Evolutionary conservation across 2,113 vertebrate genomes (phyloP), one percentile per base, ranked within the genome.

Genomic region (Embiotoca jacksoni): DNA sequence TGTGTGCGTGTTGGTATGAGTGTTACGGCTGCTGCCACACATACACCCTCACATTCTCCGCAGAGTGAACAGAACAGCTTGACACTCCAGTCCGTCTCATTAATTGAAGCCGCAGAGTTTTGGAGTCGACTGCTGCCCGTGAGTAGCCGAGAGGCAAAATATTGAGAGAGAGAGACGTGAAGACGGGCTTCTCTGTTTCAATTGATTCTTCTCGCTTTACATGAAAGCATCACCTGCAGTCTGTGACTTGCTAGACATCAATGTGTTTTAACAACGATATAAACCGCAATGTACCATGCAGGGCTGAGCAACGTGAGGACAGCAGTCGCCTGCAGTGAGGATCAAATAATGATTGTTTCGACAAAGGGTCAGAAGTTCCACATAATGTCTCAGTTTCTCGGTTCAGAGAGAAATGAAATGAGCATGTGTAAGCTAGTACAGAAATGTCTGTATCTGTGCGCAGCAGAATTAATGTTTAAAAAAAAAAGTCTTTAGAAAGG

Each of bases 211-310:
- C 73, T 62, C 41, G 8, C 75, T 67, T 59, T 57, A 82, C 75
- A 82, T 89, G 69, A 89, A 91, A 89, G 80, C 64, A 86, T 81
- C 75, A 91, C 82, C 81, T 80, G 75, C 81, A 75, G 80, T 80
- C 67, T 65, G 66, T 49, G 58, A 70, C 64, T 65, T 39, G 57
- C 69, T 65, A 32, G 76, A 74, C 80, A 72, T 77, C 60, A 16
- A 32, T 59, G 63, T 14, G 30, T 57, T 69, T 85, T 32, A 16
- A 61, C 44, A 44, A 39, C 41, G 36, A 58, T 54, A 32, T 60
- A 62, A 71, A 84, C 44, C 15, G 2, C 54, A 58, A 4, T 6
- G 32, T 7, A 49, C 41, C 60, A 32, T 49, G 55, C 76, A 53
- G 72, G 8, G 64, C 53, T 63, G 4, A 55, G 59, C 60, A 35